Conservation (phyloP, 2,888 invertebrate species). For the Stenichneumon culpator region DNA sequence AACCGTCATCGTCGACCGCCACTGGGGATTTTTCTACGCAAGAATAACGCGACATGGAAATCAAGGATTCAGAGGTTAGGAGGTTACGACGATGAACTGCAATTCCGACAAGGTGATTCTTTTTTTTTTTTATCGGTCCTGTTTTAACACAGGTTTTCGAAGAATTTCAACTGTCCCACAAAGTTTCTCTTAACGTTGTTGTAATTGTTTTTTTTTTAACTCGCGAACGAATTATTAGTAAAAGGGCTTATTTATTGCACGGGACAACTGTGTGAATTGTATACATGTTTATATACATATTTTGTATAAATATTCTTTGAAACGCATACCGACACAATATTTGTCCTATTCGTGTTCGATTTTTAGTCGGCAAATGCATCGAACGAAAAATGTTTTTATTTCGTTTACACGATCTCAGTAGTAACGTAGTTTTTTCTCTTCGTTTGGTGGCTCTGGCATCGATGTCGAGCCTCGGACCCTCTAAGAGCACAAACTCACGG, state of each 20-base stretch:
- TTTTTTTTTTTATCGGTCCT: constrained; percentile 41
- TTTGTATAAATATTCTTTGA: too few species aligned
- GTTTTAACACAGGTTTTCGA: background rate
- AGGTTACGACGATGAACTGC: constrained; percentile 47
- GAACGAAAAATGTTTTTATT: background rate
- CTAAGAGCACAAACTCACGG: constrained; percentile 14
- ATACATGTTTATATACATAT: too few species aligned
- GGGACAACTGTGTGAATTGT: too few species aligned
- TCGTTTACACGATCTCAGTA: constrained; percentile 21
- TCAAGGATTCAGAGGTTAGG: constrained; percentile 7
- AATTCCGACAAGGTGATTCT: constrained; percentile 46
- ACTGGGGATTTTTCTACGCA: background rate
- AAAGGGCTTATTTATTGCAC: too few species aligned
- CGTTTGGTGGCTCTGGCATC: constrained; percentile 52
- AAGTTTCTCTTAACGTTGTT: background rate
- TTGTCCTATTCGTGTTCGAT: too few species aligned
- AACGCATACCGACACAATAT: too few species aligned
- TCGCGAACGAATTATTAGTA: too few species aligned
- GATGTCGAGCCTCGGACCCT: constrained; percentile 19
- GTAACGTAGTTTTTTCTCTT: constrained; percentile 36
- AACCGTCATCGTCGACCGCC: background rate
- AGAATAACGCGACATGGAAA: background rate
- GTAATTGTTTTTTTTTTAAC: background rate
- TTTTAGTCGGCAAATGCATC: too few species aligned
- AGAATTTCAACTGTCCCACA: background rate